Evolutionary conservation across 2,113 vertebrate species (phyloP).

Genomic region (Triplophysa rosa): DNA sequence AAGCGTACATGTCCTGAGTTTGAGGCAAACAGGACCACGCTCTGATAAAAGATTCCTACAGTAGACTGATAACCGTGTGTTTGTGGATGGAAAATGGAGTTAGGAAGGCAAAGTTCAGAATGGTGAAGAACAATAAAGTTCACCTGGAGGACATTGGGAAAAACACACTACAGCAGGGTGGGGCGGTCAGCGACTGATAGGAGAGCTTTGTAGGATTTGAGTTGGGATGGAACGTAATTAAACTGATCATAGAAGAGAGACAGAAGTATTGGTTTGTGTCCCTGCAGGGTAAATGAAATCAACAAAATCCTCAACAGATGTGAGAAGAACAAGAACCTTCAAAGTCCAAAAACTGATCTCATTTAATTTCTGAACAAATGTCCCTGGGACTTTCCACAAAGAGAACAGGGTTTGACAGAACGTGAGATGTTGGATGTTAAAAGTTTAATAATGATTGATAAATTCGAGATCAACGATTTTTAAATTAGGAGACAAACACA

Average conservation of each 20-base stretch:
- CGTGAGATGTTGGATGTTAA: too few relatives aligned
- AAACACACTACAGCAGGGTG: not conserved
- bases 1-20: not conserved
- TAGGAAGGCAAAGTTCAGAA: not conserved
- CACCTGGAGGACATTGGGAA: not conserved
- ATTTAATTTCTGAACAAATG: too few relatives aligned
- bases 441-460: too few relatives aligned
- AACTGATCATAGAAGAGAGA: not conserved
- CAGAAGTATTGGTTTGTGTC: not conserved
- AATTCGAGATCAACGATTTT: not conserved
- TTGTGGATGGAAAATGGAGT: not conserved
- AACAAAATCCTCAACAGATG: too few relatives aligned
- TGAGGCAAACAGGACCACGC: not conserved
- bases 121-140: constrained; percentile 3
- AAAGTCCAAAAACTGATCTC: too few relatives aligned
- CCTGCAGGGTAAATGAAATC: too few relatives aligned
- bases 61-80: not conserved
- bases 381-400: too few relatives aligned
- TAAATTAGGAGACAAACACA: constrained; percentile 4
- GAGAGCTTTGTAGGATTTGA: constrained; percentile 4
- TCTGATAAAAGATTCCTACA: not conserved
- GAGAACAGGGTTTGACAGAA: too few relatives aligned
- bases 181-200: not conserved
- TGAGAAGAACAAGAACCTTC: too few relatives aligned
- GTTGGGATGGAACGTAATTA: not conserved